Base-by-base conservation (phyloP, 2,797 vertebrate species). In the Chanos chanos region DNA sequence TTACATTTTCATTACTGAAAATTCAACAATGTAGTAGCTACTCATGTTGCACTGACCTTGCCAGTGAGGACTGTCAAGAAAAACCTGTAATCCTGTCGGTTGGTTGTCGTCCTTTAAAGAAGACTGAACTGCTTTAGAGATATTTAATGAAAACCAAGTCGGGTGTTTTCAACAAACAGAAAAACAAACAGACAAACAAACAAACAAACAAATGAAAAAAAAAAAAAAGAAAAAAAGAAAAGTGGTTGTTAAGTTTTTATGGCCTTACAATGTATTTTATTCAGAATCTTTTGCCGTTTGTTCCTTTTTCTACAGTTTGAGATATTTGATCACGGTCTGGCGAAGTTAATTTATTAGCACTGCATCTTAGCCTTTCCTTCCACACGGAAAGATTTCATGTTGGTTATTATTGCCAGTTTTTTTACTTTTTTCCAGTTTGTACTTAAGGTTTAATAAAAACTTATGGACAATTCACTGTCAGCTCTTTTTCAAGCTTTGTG, bases 401-500 rank as follows among this genome's bases (percentile, higher is more conserved):
- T 94, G 92, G 93, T 96, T 94, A 92, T 66, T 83, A 83, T 94
- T 94, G 94, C 90, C 93, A 93, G 93, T 94, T 94, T 93, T 93
- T 93, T 89, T 91, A 89, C 91, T 90, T 87, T 87, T 95, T 94
- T 94, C 90, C 92, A 94, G 92, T 98, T 98, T 99, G 94, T 99
- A 98, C 92, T 93, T 92, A 83, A 98, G 94, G 93, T 96, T 98
- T 96, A 98, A 98, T 99, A 98, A 99, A 97, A 98, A 94, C 87
- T 85, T 87, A 83, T 78, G 48, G 81, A 89, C 85, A 85, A 80
- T 85, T 88, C 85, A 83, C 78, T 86, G 81, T 87, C 78, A 80
- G 56, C 77, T 80, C 50, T 81, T 85, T n/a, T 83, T 65, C 64
- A 69, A 63, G 59, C 28, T 54, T 50, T 60, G 58, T 37, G 24